phyloP scores from a whole-genome alignment of 2,888 invertebrate species.

The Drosophila parthenogenetica region DNA sequence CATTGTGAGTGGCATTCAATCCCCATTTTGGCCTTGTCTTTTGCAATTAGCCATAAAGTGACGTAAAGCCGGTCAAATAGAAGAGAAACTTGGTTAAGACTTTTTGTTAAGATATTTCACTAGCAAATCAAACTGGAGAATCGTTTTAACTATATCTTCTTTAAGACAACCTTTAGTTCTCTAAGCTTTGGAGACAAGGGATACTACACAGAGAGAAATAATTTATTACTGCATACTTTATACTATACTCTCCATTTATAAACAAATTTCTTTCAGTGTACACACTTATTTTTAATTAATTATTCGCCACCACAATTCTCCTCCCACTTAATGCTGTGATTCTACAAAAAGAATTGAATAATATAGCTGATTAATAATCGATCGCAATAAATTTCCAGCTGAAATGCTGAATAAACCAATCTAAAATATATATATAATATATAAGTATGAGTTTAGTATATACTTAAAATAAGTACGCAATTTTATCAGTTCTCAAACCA shows the following conservation, averaged over 20 bases:
- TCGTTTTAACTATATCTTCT: background rate
- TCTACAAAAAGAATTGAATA: background rate
- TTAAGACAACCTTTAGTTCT: background rate
- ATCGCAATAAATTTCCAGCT: conserved; percentile 11
- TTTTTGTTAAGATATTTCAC: no score
- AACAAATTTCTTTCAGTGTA: no score
- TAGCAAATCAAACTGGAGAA: no score
- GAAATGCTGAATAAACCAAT: conserved; percentile 41
- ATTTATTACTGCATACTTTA: no score
- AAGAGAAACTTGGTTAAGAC: no score
- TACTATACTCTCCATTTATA: no score
- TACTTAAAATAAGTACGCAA: conserved; percentile 16
- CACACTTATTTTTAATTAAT: no score
- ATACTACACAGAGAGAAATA: no score
- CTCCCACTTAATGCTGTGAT: background rate
- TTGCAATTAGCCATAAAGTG: conserved; percentile 8
- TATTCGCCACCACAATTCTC: no score
- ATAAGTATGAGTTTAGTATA: background rate
- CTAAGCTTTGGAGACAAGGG: no score
- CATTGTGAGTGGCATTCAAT: conserved; percentile 1
- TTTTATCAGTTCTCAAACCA: conserved; percentile 41
- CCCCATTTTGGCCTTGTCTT: conserved; percentile 1
- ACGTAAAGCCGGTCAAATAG: background rate
- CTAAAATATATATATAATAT: background rate
- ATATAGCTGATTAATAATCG: background rate